phyloP scores from a whole-genome alignment of 1,140 invertebrate genomes.

The Nasonia longicornis region DNA sequence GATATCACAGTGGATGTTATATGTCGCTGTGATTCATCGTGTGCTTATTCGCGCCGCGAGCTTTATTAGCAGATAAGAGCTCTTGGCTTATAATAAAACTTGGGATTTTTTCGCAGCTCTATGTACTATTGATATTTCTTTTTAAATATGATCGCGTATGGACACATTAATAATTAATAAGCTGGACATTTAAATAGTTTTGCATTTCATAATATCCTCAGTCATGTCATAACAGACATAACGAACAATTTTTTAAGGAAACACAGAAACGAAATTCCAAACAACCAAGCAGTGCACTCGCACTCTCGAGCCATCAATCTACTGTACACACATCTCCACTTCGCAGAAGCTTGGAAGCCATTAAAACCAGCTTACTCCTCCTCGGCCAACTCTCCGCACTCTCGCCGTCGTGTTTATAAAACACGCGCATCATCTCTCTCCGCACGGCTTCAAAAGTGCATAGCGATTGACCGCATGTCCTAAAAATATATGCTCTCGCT shows the following conservation, averaged over 20 bases:
- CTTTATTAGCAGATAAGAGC: background rate
- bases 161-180: background rate
- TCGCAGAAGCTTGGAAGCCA: background rate
- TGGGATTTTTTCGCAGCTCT: background rate
- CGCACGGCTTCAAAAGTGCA: no score
- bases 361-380: background rate
- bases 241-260: no score
- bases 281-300: no score
- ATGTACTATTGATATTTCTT: no score
- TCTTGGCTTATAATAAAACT: background rate
- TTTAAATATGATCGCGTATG: no score
- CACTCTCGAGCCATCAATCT: no score
- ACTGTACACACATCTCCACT: no score
- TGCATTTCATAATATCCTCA: no score
- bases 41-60: background rate
- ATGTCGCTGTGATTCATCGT: background rate
- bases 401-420: background rate
- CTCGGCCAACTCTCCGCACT: background rate
- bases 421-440: background rate
- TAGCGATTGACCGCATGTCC: background rate
- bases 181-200: background rate
- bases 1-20: background rate
- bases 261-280: no score
- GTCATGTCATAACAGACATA: no score
- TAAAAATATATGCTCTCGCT: background rate